A percentile compares a stretch with the other conserved stretches of the same genome.
Conservation (phyloP, 2,888 invertebrate species). For the Amphimallon solstitiale region DNA sequence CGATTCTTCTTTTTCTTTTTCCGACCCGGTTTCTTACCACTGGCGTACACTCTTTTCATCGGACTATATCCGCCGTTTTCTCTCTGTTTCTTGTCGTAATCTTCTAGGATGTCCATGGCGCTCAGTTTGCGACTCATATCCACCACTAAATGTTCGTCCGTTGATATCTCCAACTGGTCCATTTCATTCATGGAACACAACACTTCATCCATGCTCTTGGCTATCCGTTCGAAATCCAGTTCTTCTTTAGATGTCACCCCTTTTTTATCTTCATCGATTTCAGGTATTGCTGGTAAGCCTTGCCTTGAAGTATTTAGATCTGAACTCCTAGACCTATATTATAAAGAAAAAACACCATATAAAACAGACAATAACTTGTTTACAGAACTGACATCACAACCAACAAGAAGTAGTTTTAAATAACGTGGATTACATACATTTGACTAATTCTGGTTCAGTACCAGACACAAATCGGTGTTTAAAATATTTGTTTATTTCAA, state of each 20-base stretch:
- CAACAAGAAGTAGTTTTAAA: too few relatives aligned
- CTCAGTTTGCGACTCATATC: slow-evolving; percentile 37
- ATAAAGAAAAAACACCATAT: neutral
- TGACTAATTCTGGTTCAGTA: too few relatives aligned
- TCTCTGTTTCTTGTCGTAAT: slow-evolving; percentile 59
- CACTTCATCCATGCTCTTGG: slow-evolving; percentile 63
- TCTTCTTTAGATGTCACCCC: neutral
- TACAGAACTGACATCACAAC: too few relatives aligned
- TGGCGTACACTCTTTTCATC: slow-evolving; percentile 37
- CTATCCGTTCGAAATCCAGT: slow-evolving; percentile 59
- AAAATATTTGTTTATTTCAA: too few relatives aligned
- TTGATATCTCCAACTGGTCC: slow-evolving; percentile 32
- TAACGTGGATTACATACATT: too few relatives aligned
- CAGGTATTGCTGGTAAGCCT: slow-evolving; percentile 41
- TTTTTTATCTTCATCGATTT: slow-evolving; percentile 39
- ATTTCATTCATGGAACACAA: slow-evolving; percentile 51
- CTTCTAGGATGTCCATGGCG: slow-evolving; percentile 56
- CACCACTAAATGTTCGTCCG: slow-evolving; percentile 27
- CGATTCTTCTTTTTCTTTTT: slow-evolving; percentile 72
- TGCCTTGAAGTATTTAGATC: slow-evolving; percentile 61
- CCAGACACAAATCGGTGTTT: too few relatives aligned
- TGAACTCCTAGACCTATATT: slow-evolving; percentile 50
- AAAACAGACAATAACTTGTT: too few relatives aligned
- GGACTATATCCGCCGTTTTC: slow-evolving; percentile 37
- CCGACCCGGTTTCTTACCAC: slow-evolving; percentile 58